phyloP scores from a whole-genome alignment of 2,888 invertebrate genomes.

The Philhelius pedissequus region DNA sequence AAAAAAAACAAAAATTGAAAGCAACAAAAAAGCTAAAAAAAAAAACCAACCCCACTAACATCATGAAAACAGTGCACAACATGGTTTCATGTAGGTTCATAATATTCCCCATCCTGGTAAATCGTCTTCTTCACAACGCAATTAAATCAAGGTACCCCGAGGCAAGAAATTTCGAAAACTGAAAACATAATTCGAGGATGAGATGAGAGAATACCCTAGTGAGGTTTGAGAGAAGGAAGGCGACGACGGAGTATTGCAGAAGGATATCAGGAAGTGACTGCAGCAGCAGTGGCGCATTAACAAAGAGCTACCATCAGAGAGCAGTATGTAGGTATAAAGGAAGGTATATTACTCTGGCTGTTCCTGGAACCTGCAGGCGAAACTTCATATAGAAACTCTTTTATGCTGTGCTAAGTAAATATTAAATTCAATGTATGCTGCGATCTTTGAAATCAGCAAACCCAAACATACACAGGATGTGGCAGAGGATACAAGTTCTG shows the following conservation, averaged over 20 bases:
- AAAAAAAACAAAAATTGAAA: not conserved
- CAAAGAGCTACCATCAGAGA: conserved; percentile 46
- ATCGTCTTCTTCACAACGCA: conserved; percentile 58
- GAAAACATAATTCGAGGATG: conserved; percentile 66
- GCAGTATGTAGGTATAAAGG: not conserved
- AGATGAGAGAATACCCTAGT: conserved; percentile 54
- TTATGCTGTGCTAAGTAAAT: conserved; percentile 61
- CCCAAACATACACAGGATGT: conserved; percentile 34
- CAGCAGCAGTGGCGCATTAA: conserved; percentile 43
- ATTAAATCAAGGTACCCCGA: conserved; percentile 64
- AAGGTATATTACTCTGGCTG: not conserved
- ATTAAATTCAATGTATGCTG: conserved; percentile 46
- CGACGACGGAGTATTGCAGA: not conserved
- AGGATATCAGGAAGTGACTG: not conserved
- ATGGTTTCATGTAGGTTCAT: conserved; percentile 11
- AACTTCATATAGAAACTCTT: conserved; percentile 40
- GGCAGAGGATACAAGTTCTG: conserved; percentile 6
- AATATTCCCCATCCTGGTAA: conserved; percentile 19
- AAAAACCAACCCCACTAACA: not conserved
- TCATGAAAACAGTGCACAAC: conserved; percentile 5
- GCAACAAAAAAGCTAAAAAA: not conserved
- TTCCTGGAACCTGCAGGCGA: conserved; percentile 33
- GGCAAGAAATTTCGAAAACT: conserved; percentile 64
- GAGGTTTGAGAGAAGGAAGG: not conserved
- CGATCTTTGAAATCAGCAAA: conserved; percentile 51